Evolutionary conservation across 2,888 invertebrate species (phyloP).

Genomic region (Carpatolechia fugitivella): DNA sequence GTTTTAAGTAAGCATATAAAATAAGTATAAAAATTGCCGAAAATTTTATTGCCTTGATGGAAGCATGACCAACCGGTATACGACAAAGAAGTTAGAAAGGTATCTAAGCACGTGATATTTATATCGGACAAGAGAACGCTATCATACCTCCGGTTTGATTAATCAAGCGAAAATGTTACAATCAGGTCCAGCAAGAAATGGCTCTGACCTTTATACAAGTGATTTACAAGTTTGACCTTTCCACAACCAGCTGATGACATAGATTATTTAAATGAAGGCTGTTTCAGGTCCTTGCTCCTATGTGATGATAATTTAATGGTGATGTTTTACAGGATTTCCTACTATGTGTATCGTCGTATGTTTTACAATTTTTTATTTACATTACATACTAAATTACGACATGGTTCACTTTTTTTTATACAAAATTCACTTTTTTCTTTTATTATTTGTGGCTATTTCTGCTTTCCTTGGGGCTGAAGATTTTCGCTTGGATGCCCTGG

Average conservation of each 20-base stretch:
- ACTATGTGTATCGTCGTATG: too few species aligned
- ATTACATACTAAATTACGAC: too few species aligned
- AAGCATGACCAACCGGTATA: not conserved
- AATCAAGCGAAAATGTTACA: conserved; percentile 3
- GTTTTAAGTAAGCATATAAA: too few species aligned
- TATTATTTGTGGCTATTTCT: too few species aligned
- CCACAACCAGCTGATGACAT: conserved; percentile 5
- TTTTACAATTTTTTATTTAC: too few species aligned
- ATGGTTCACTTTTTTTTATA: too few species aligned
- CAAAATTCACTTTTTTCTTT: too few species aligned
- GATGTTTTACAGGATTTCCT: not conserved
- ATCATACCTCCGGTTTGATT: not conserved
- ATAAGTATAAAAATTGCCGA: too few species aligned
- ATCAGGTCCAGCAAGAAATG: conserved; percentile 5
- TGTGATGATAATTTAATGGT: not conserved
- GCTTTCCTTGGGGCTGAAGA: too few species aligned
- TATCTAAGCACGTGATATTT: not conserved
- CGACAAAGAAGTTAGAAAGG: too few species aligned
- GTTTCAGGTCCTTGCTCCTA: conserved; percentile 1
- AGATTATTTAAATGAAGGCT: conserved; percentile 1
- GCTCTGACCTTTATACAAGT: conserved; percentile 3
- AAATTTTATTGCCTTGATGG: too few species aligned
- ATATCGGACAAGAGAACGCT: not conserved
- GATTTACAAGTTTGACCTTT: conserved; percentile 14
- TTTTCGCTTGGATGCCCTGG: too few species aligned